Conservation (phyloP, 2,113 vertebrate genomes). For the Phocoena sinus region DNA sequence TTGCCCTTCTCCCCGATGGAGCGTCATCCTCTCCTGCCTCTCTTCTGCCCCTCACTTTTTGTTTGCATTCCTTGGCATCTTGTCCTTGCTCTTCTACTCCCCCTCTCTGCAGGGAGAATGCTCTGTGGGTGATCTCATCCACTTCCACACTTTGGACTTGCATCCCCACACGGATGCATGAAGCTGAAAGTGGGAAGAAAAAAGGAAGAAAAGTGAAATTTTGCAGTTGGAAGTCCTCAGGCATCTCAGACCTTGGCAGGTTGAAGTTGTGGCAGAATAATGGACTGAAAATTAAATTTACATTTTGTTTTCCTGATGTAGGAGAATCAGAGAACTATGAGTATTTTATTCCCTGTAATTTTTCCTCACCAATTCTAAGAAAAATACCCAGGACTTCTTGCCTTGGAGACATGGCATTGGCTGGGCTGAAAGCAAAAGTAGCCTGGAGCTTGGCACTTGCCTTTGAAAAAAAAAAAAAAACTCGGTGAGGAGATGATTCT, state of each 20-base stretch:
- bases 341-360: conserved; percentile 3
- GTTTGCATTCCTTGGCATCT: background rate
- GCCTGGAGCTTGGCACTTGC: background rate
- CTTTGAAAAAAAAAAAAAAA: conserved; percentile 35
- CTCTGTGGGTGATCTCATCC: background rate
- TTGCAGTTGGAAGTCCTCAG: conserved; percentile 18
- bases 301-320: conserved; percentile 50
- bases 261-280: conserved; percentile 46
- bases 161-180: background rate
- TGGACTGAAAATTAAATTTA: conserved; percentile 51
- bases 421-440: background rate
- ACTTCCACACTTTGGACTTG: conserved; percentile 23
- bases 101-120: background rate
- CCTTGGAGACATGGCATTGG: background rate
- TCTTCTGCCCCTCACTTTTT: background rate
- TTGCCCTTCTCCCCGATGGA: background rate
- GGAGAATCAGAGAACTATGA: background rate
- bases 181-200: background rate
- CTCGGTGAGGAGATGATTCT: background rate
- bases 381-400: background rate
- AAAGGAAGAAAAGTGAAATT: background rate
- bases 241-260: conserved; percentile 41
- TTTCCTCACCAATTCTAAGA: conserved; percentile 12
- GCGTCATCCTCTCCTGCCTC: background rate
- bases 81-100: background rate